Percentiles rank a stretch among this genome's conserved stretches.
Conservation (phyloP, 1,140 invertebrate species). For the Lamellibrachia luymesi region DNA sequence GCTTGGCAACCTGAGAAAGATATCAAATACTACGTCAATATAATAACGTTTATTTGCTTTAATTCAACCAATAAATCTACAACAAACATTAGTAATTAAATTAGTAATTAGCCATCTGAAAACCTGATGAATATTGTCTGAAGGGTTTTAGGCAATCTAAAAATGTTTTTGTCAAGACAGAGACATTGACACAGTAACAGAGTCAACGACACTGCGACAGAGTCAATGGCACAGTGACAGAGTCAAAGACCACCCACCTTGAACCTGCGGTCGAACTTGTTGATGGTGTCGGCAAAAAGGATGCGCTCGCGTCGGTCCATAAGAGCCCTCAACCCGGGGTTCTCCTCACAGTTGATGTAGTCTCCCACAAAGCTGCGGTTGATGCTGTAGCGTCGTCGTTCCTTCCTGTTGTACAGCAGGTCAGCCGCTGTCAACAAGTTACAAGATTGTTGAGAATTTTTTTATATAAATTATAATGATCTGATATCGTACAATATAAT, state of each 20-base stretch:
- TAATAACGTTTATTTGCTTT: background rate
- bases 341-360: constrained; percentile 71
- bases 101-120: background rate
- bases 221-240: background rate
- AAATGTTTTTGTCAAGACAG: background rate
- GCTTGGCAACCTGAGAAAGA: constrained; percentile 57
- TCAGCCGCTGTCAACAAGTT: constrained; percentile 56
- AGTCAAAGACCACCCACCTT: constrained; percentile 58
- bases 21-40: background rate
- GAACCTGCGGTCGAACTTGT: constrained; percentile 73
- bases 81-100: background rate
- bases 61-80: constrained; percentile 14
- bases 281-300: constrained; percentile 69
- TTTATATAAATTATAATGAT: background rate
- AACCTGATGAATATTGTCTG: background rate
- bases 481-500: no score
- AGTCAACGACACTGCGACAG: background rate
- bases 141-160: background rate
- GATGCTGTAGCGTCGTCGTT: constrained; percentile 67
- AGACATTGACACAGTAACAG: background rate
- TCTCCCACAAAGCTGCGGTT: constrained; percentile 75
- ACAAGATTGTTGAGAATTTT: background rate
- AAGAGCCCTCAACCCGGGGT: constrained; percentile 61
- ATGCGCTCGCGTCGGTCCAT: constrained; percentile 70
- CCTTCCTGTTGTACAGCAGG: constrained; percentile 69